Evolutionary conservation across 1,140 invertebrate genomes (phyloP).

Genomic region (Planococcus citri): DNA sequence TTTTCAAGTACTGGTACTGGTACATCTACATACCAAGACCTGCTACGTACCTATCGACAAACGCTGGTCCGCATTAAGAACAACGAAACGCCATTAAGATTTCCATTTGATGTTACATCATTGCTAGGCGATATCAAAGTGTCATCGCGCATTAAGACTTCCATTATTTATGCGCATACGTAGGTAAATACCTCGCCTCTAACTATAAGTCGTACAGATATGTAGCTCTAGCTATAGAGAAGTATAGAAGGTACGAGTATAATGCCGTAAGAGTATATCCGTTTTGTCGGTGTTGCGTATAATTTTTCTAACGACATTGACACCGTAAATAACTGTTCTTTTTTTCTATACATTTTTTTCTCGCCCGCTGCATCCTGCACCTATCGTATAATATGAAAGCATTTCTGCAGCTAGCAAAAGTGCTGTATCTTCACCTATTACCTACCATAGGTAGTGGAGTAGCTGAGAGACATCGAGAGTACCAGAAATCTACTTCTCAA

Average conservation of each 20-base stretch:
- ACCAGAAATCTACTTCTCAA: neutral
- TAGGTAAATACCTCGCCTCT: neutral
- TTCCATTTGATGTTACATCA: neutral
- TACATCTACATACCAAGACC: no score
- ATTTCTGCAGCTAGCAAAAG: no score
- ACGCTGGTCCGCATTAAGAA: neutral
- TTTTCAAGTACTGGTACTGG: no score
- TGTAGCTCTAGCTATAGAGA: no score
- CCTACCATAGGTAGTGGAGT: no score
- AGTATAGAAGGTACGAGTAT: no score
- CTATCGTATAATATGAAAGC: neutral
- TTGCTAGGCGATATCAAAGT: neutral
- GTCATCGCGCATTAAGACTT: constrained; percentile 1
- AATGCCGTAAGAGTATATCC: neutral
- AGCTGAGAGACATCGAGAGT: no score
- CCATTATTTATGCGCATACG: neutral
- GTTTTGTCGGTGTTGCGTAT: no score
- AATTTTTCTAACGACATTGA: constrained; percentile 7
- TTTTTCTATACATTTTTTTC: neutral
- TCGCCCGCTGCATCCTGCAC: neutral
- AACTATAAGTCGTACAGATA: no score
- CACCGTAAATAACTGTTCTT: neutral
- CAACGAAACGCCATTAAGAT: neutral
- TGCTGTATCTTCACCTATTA: no score
- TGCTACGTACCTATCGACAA: no score